These are phyloP conservation scores for Caenorhabditis wallacei DNA, from an alignment of 2,888 invertebrate species.

Conservation along the genomic window DNA sequence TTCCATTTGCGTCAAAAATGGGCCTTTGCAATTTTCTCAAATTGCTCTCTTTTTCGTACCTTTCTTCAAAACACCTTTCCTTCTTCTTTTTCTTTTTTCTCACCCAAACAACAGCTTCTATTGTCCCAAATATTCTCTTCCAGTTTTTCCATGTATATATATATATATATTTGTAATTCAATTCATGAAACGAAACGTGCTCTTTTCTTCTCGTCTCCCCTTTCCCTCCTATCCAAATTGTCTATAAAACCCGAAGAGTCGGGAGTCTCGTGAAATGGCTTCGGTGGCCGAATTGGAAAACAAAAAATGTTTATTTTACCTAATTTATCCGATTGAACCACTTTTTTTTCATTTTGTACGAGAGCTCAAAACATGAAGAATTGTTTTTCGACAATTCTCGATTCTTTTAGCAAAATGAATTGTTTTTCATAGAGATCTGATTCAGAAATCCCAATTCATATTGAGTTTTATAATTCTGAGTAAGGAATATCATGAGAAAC, in stretches of 20 bases:
- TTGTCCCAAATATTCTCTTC: slow-evolving; percentile 13
- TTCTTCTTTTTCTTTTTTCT: not conserved
- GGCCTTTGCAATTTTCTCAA: slow-evolving; percentile 50
- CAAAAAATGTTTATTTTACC: slow-evolving; percentile 56
- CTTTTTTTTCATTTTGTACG: slow-evolving; percentile 16
- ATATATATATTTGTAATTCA: slow-evolving; percentile 49
- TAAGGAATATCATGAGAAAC: too few relatives aligned
- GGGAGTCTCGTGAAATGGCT: slow-evolving; percentile 21
- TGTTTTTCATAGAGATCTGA: too few relatives aligned
- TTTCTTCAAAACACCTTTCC: slow-evolving; percentile 42
- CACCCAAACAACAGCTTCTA: slow-evolving; percentile 17
- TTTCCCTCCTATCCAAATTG: slow-evolving; percentile 46
- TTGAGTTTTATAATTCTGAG: too few relatives aligned
- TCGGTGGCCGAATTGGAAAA: slow-evolving; percentile 10
- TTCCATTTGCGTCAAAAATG: slow-evolving; percentile 10
- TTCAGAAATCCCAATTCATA: too few relatives aligned
- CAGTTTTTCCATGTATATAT: not conserved
- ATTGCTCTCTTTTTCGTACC: slow-evolving; percentile 40
- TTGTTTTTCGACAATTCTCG: not conserved
- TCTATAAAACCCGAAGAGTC: slow-evolving; percentile 33
- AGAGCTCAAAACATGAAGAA: not conserved
- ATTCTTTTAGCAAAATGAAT: not conserved
- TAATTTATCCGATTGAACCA: slow-evolving; percentile 50
- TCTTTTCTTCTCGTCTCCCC: slow-evolving; percentile 12
- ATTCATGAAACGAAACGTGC: slow-evolving; percentile 54